Percentiles rank a stretch among this genome's conserved stretches.
Evolutionary conservation across 2,888 invertebrate genomes (phyloP).

Genomic region (Ophion slaviceki): DNA sequence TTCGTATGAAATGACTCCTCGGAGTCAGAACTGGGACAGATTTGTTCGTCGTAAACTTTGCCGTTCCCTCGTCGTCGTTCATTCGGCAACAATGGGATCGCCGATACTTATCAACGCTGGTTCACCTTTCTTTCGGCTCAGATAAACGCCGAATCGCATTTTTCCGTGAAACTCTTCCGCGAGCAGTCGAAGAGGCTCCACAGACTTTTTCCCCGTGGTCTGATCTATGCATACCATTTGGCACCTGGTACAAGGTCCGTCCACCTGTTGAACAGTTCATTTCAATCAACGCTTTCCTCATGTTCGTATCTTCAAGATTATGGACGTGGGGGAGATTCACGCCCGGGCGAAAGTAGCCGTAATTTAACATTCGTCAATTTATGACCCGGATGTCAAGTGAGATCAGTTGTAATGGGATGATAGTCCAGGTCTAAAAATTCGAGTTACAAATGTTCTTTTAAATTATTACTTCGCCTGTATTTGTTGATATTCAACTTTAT

Average conservation of each 20-base stretch:
- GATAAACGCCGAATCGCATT: slow-evolving; percentile 92
- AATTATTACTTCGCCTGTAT: not conserved
- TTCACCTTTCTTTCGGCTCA: slow-evolving; percentile 78
- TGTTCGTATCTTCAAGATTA: not conserved
- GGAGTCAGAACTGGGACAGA: not conserved
- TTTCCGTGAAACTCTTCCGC: slow-evolving; percentile 90
- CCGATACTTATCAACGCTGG: slow-evolving; percentile 74
- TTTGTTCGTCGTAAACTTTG: not conserved
- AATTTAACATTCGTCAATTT: too few relatives aligned
- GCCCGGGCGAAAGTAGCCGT: too few relatives aligned
- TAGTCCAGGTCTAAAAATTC: not conserved
- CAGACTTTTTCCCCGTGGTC: slow-evolving; percentile 90
- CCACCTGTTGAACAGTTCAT: slow-evolving; percentile 85
- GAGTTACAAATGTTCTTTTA: not conserved
- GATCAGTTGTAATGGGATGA: too few relatives aligned
- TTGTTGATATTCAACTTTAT: not conserved
- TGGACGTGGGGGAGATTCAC: too few relatives aligned
- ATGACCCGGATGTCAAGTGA: too few relatives aligned
- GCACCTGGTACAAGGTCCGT: slow-evolving; percentile 94
- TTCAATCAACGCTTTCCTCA: not conserved
- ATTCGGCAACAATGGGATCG: slow-evolving; percentile 70
- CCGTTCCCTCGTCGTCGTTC: slow-evolving; percentile 17
- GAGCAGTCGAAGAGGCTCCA: slow-evolving; percentile 91
- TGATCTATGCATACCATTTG: slow-evolving; percentile 99
- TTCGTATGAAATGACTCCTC: not conserved